A percentile compares a stretch with the other conserved stretches of the same genome.
Evolutionary conservation across 2,888 invertebrate species (phyloP).

Genomic region (Epinotia ramella): DNA sequence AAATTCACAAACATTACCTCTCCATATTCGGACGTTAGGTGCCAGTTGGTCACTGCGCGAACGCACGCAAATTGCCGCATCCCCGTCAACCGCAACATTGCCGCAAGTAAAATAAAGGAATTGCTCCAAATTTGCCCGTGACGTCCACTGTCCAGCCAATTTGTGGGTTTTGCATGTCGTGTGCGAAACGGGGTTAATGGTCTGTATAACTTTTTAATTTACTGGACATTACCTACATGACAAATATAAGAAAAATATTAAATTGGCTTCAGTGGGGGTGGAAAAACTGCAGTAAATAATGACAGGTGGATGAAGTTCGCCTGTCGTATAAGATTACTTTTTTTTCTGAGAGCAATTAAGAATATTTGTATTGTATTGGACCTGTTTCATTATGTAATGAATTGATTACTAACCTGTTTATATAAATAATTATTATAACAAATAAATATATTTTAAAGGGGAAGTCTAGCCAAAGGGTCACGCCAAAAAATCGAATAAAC

Average conservation of each 20-base stretch:
- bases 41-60: conserved; percentile 5
- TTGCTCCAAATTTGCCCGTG: conserved; percentile 31
- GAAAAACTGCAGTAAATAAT: neutral
- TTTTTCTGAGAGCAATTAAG: too few relatives aligned
- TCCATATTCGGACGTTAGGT: conserved; percentile 46
- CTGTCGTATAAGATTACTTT: too few relatives aligned
- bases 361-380: too few relatives aligned
- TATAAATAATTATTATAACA: too few relatives aligned
- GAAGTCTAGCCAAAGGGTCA: too few relatives aligned
- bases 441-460: too few relatives aligned
- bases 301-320: too few relatives aligned
- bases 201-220: conserved; percentile 6
- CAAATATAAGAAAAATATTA: neutral
- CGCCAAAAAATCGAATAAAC: too few relatives aligned
- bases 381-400: too few relatives aligned
- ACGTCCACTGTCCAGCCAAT: conserved; percentile 21
- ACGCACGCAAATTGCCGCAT: conserved; percentile 17
- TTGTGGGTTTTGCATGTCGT: conserved; percentile 1
- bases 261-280: neutral
- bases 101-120: conserved; percentile 22
- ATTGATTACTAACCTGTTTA: too few relatives aligned
- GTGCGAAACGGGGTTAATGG: conserved; percentile 7
- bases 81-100: conserved; percentile 1
- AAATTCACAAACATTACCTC: conserved; percentile 35
- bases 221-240: neutral